These are phyloP conservation scores for Eulemur albifrons DNA, from an alignment of 2,797 vertebrate species.

Conservation along the genomic window DNA sequence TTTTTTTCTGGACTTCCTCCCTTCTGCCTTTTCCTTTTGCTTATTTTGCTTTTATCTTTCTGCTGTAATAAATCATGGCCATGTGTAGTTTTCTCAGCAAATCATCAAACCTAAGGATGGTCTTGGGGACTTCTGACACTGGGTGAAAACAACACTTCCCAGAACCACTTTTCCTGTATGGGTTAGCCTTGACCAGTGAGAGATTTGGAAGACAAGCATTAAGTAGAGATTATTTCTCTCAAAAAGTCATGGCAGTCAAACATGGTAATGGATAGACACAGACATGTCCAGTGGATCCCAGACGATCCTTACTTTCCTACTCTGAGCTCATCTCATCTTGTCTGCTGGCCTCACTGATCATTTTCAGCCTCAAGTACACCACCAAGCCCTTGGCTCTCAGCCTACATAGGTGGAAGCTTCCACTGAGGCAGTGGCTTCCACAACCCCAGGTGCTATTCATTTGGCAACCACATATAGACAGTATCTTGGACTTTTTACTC, in stretches of 20 bases:
- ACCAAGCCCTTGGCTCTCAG: neutral
- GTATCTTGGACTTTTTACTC: neutral
- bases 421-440: neutral
- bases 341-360: neutral
- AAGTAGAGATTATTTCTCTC: neutral
- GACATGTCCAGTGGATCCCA: neutral
- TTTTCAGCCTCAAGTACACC: neutral
- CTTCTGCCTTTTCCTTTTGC: neutral
- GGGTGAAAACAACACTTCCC: neutral
- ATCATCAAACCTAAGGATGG: neutral
- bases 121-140: neutral
- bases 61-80: neutral
- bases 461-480: neutral
- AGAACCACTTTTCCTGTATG: neutral
- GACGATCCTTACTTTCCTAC: neutral
- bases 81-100: neutral
- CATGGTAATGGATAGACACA: neutral
- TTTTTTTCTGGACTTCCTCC: neutral
- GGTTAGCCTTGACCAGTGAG: neutral
- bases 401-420: neutral
- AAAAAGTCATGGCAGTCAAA: neutral
- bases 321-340: neutral
- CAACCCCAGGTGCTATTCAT: neutral
- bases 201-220: neutral
- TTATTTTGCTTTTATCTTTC: neutral